Conservation (phyloP, 2,113 vertebrate species). For the Dipodomys merriami region DNA sequence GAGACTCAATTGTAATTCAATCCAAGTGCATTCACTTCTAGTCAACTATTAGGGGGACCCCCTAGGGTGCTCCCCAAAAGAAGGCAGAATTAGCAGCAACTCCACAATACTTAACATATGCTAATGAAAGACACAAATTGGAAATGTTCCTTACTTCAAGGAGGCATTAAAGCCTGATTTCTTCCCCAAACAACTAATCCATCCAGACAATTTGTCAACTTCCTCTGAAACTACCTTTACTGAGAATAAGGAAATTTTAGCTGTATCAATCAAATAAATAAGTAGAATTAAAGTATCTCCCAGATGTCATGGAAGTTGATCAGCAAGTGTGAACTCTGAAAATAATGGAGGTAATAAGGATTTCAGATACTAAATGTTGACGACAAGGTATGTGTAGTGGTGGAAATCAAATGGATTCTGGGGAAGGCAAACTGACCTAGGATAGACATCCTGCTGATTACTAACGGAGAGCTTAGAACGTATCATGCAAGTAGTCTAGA, state of each 20-base stretch:
- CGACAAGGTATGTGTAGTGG: neutral
- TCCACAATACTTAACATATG: neutral
- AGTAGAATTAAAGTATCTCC: conserved; percentile 2
- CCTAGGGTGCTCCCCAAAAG: fast-evolving
- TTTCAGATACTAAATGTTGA: neutral
- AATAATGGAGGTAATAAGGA: neutral
- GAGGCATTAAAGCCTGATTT: neutral
- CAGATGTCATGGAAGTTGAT: neutral
- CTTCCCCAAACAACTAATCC: neutral
- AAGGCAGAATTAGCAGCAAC: neutral
- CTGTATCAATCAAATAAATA: conserved; percentile 7
- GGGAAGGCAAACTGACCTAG: neutral
- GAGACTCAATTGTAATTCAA: neutral
- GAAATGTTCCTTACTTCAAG: neutral
- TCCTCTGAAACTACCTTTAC: neutral
- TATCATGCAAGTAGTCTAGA: neutral
- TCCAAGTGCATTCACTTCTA: neutral
- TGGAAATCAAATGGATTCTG: conserved; percentile 5
- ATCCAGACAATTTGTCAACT: neutral
- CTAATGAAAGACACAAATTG: neutral
- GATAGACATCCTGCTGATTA: neutral
- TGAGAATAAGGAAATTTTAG: neutral
- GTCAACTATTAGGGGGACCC: neutral
- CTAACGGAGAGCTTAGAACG: neutral
- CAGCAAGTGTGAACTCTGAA: neutral